These are phyloP conservation scores for Paracyclopina nana DNA, from an alignment of 1,140 invertebrate species.

Conservation along the genomic window DNA sequence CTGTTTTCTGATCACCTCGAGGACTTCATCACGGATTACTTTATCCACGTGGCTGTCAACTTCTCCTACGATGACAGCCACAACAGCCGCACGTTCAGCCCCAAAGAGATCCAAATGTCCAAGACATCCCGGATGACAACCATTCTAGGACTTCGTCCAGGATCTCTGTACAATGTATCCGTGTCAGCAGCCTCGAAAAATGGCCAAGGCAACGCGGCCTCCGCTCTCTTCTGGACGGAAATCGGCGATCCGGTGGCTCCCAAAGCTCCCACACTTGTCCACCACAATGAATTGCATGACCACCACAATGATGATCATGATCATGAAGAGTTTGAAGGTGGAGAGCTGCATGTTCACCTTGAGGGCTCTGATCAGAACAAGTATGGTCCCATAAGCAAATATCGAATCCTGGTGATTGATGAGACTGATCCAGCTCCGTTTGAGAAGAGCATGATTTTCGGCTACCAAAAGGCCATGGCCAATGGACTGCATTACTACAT, in stretches of 20 bases:
- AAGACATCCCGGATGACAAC: constrained; percentile 26
- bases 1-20: constrained; percentile 38
- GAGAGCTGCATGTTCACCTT: constrained; percentile 38
- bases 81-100: constrained; percentile 16
- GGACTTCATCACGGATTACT: constrained; percentile 37
- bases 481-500: constrained; percentile 50
- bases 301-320: too few species aligned
- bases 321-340: constrained; percentile 23
- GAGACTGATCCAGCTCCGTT: constrained; percentile 36
- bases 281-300: too few species aligned
- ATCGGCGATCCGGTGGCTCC: constrained; percentile 45
- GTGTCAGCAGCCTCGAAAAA: constrained; percentile 39
- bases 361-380: constrained; percentile 37
- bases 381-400: constrained; percentile 45
- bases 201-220: constrained; percentile 34
- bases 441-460: constrained; percentile 32
- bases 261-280: constrained; percentile 34
- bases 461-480: constrained; percentile 35
- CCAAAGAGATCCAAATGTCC: constrained; percentile 23
- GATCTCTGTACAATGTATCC: constrained; percentile 46
- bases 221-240: constrained; percentile 37
- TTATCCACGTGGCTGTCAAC: constrained; percentile 25
- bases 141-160: constrained; percentile 41
- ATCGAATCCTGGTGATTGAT: constrained; percentile 46
- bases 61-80: constrained; percentile 18